Percentiles rank a stretch among this genome's conserved stretches.
Evolutionary conservation across 2,888 invertebrate genomes (phyloP).

Genomic region (Nomada ferruginata): DNA sequence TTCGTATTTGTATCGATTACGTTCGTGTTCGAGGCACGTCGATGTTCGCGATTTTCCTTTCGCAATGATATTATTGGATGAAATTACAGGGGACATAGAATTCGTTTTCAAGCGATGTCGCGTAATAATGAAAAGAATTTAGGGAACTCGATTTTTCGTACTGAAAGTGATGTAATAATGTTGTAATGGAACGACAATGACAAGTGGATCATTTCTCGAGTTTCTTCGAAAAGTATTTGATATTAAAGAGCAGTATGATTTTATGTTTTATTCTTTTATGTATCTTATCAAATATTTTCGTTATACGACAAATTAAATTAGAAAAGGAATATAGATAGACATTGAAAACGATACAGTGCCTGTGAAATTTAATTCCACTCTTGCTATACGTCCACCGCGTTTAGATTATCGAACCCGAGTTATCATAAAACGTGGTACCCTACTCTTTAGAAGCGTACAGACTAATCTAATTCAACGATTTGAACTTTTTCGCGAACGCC

Average conservation of each 20-base stretch:
- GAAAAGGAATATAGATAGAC: no score
- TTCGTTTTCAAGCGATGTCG: no score
- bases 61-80: constrained; percentile 7
- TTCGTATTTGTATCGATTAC: constrained; percentile 34
- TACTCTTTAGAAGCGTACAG: background rate
- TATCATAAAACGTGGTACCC: constrained; percentile 2
- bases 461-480: constrained; percentile 20
- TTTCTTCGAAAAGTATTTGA: background rate
- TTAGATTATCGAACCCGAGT: constrained; percentile 5
- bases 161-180: background rate
- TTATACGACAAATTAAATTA: no score
- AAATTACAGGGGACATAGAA: constrained; percentile 1
- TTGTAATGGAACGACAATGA: background rate
- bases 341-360: no score
- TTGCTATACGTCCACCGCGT: background rate
- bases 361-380: no score
- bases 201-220: background rate
- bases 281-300: no score
- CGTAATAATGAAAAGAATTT: no score
- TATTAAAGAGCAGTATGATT: background rate
- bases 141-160: no score
- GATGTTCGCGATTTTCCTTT: constrained; percentile 18
- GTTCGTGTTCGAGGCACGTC: constrained; percentile 29
- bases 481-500: background rate
- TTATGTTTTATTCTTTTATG: no score